A percentile compares a stretch with the other conserved stretches of the same genome.
Evolutionary conservation across 2,797 vertebrate genomes (phyloP).

Genomic region (Toxotes lorentzi): DNA sequence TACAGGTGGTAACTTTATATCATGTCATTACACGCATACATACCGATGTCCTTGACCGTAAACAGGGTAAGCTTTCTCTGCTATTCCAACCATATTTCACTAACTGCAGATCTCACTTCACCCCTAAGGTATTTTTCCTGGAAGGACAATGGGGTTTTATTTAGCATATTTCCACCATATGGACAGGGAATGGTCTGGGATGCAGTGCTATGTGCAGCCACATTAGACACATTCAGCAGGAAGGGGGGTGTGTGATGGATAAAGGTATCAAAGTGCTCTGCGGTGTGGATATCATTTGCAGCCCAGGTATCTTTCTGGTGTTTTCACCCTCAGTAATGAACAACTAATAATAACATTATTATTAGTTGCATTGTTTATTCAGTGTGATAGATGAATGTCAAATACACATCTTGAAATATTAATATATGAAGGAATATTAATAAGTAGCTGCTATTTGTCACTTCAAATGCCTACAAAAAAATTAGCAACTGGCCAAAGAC

Average conservation of each 20-base stretch:
- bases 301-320: conserved; percentile 44
- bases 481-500: neutral
- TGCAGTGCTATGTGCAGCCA: conserved; percentile 50
- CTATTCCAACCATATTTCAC: conserved; percentile 45
- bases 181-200: conserved; percentile 12
- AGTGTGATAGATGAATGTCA: neutral
- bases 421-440: neutral
- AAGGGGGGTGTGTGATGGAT: conserved; percentile 62
- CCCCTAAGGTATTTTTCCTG: conserved; percentile 19
- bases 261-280: conserved; percentile 56
- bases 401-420: neutral
- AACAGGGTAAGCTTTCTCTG: conserved; percentile 4
- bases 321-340: conserved; percentile 41
- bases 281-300: conserved; percentile 54
- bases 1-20: conserved; percentile 27
- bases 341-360: neutral
- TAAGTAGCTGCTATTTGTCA: neutral
- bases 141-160: conserved; percentile 66
- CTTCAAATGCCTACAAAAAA: neutral
- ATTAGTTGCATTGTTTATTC: neutral
- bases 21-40: conserved; percentile 8
- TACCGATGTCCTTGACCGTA: conserved; percentile 44
- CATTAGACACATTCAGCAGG: conserved; percentile 53
- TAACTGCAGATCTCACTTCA: conserved; percentile 14
- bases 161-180: conserved; percentile 69